Conservation (phyloP, 2,888 invertebrate species). For the Sympetrum striolatum region DNA sequence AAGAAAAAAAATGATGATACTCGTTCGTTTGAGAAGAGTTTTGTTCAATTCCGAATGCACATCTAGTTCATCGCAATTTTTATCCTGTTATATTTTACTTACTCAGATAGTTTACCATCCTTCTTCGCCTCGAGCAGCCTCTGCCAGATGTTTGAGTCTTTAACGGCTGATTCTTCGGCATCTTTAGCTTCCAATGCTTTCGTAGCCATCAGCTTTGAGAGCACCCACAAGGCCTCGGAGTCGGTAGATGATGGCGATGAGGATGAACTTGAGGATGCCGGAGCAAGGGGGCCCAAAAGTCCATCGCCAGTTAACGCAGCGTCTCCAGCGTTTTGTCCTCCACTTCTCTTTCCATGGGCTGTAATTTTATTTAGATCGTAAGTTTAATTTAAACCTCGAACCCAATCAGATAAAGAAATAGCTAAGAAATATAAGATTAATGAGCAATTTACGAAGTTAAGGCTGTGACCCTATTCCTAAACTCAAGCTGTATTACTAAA, state of each 20-base stretch:
- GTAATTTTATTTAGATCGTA: conserved; percentile 52
- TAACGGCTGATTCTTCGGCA: neutral
- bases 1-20: no score
- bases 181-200: neutral
- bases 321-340: conserved; percentile 56
- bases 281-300: neutral
- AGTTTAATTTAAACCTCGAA: no score
- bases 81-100: neutral
- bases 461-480: no score
- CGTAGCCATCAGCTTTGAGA: conserved; percentile 16
- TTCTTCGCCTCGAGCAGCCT: neutral
- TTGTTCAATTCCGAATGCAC: no score
- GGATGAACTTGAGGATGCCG: neutral
- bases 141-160: neutral
- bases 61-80: no score
- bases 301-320: conserved; percentile 51
- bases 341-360: conserved; percentile 72
- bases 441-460: no score
- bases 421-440: no score
- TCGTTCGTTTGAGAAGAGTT: no score
- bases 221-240: conserved; percentile 7
- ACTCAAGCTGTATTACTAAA: no score
- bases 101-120: neutral
- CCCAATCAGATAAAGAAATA: no score
- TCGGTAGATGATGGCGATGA: neutral